A percentile compares a stretch with the other conserved stretches of the same genome.
phyloP scores from a whole-genome alignment of 1,140 invertebrate genomes.

The Penaeus japonicus region DNA sequence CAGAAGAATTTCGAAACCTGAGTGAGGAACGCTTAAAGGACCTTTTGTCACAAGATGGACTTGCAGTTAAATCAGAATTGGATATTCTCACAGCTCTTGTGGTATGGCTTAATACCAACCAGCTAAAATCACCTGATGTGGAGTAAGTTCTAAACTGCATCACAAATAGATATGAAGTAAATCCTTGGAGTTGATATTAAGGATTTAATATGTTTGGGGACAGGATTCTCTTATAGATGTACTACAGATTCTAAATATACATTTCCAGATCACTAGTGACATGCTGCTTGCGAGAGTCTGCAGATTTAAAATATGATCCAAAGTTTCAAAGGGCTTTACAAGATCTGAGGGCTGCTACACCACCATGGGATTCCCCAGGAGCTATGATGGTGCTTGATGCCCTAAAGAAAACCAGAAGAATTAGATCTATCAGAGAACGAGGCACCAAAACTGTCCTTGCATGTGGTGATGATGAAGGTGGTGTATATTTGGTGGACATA shows the following conservation, averaged over 20 bases:
- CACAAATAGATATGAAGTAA: too few species aligned
- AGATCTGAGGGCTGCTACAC: constrained; percentile 21
- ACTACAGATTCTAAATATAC: not conserved
- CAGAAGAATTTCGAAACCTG: constrained; percentile 40
- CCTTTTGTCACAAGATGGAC: constrained; percentile 33
- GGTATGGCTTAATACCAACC: constrained; percentile 42
- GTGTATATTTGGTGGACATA: constrained; percentile 30
- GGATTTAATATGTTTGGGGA: too few species aligned
- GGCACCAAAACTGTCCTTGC: constrained; percentile 40
- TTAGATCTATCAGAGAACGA: constrained; percentile 40
- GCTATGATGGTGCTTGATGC: constrained; percentile 27
- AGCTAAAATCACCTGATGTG: not conserved
- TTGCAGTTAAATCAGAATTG: constrained; percentile 31
- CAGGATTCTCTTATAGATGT: not conserved
- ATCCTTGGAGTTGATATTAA: too few species aligned
- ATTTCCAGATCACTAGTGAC: constrained; percentile 27
- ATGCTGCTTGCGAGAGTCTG: constrained; percentile 35
- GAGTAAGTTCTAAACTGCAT: constrained; percentile 10
- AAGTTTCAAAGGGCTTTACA: constrained; percentile 46
- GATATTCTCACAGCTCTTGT: constrained; percentile 44
- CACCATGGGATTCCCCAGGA: constrained; percentile 46
- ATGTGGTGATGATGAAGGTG: constrained; percentile 20
- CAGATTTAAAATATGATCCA: constrained; percentile 42
- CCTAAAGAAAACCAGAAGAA: constrained; percentile 30
- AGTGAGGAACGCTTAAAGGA: constrained; percentile 37